Base-by-base conservation (phyloP, 2,888 invertebrate genomes). In the Rutpela maculata region DNA sequence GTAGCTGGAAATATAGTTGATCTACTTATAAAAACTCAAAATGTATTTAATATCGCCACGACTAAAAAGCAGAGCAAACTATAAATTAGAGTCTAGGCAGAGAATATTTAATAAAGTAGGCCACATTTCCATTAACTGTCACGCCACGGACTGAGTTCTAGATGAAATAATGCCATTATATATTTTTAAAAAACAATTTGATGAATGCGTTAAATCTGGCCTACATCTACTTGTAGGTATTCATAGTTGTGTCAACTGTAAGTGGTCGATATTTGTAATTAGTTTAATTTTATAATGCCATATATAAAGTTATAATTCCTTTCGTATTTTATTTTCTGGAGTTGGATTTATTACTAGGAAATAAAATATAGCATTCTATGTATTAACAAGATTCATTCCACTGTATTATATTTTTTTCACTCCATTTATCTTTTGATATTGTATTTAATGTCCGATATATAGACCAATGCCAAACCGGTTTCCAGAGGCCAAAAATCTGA, bases 71-170 rank as follows among this genome's bases (percentile, higher is more conserved):
- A 62, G 10, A n/a, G 26, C 31, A 17, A 67, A 17, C 67, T 67
- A 55, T 68, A 22, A 57, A 35, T 35, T 31, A 57, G 15, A 19
- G 56, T 68, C 26, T 26, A 26, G 26, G 56, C 31, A 11, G 26
- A 55, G 38, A 56, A 57, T 68, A 31, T 68, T 68, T 57, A 18
- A 43, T 38, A 43, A 65, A 65, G 65, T 65, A 43, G 65, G 65
- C 35, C 65, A 43, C 65, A 65, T 65, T 65, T 65, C 38, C 65
- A 65, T 65, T 65, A 35, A 65, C 17, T 11, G 65, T 65, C 65
- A 65, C 35, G 65, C 65, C 50, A 50, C n/a, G 50, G 50, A n/a
- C 50, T 38, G 31, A 10, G 65, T 19, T 38, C 31, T 38, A 19
- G 35, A 31, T 17, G 65, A 43, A 35, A 65, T 38, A 43, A 17